These are phyloP conservation scores for Notarius quadriscutis DNA, from an alignment of 2,113 vertebrate genomes.

Conservation along the genomic window DNA sequence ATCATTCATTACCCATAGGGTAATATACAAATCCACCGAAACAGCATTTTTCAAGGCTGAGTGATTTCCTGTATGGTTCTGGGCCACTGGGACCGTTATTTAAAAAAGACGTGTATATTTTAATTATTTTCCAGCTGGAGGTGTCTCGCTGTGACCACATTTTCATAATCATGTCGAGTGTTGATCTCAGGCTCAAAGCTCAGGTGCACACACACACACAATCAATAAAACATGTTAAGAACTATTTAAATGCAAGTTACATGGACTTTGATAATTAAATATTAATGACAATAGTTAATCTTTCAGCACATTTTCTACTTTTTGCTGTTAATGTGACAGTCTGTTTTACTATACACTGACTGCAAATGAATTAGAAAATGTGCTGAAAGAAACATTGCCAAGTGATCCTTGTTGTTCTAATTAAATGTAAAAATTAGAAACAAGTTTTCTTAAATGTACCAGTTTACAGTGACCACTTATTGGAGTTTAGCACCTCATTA, in stretches of 20 bases:
- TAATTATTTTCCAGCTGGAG: conserved; percentile 73
- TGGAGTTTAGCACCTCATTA: not conserved
- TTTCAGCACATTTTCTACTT: not conserved
- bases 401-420: not conserved
- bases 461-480: too few relatives aligned
- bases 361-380: not conserved
- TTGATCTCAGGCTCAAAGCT: conserved; percentile 38
- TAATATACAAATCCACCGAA: conserved; percentile 61
- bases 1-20: conserved; percentile 46
- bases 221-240: not conserved
- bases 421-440: not conserved
- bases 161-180: conserved; percentile 59
- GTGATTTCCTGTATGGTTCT: conserved; percentile 57
- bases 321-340: too few relatives aligned
- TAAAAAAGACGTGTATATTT: conserved; percentile 69
- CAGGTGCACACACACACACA: conserved; percentile 34
- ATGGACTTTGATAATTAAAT: not conserved
- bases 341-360: not conserved
- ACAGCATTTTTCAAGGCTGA: conserved; percentile 61
- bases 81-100: conserved; percentile 58
- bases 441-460: not conserved
- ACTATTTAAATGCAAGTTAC: not conserved
- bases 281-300: not conserved
- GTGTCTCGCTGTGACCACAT: conserved; percentile 65
- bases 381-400: not conserved